A percentile compares a stretch with the other conserved stretches of the same genome.
Evolutionary conservation across 2,888 invertebrate species (phyloP).

Genomic region (Drepanosiphum platanoidis): DNA sequence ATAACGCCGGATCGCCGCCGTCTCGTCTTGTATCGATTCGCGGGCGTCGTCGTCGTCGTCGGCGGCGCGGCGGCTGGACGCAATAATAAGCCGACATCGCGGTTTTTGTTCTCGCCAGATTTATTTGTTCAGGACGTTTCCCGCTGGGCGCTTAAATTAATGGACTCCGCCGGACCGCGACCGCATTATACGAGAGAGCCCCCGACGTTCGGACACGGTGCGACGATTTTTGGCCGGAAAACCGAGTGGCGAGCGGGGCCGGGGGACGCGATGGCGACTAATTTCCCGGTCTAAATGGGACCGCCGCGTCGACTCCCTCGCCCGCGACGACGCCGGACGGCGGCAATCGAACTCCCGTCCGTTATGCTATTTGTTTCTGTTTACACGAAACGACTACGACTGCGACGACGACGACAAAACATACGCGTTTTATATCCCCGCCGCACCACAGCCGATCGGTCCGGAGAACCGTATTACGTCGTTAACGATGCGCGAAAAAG

Average conservation of each 20-base stretch:
- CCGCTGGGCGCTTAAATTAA: constrained; percentile 56
- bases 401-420: too few species aligned
- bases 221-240: constrained; percentile 47
- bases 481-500: constrained; percentile 19
- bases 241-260: neutral
- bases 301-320: constrained; percentile 19
- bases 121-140: constrained; percentile 32
- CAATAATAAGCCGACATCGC: constrained; percentile 38
- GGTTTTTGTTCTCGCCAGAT: constrained; percentile 27
- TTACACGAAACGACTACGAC: neutral
- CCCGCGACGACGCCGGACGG: constrained; percentile 22
- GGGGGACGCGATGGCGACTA: constrained; percentile 24
- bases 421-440: too few species aligned
- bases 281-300: constrained; percentile 55
- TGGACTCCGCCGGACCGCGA: constrained; percentile 52
- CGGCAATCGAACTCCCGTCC: constrained; percentile 36
- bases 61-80: neutral
- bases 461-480: neutral
- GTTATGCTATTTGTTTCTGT: constrained; percentile 21
- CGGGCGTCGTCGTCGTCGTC: neutral
- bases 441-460: neutral
- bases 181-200: constrained; percentile 38
- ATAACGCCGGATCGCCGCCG: neutral
- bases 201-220: constrained; percentile 59
- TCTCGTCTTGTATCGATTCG: constrained; percentile 20